Evolutionary conservation across 2,113 vertebrate species (phyloP).

Genomic region (Zosterops pallidus): DNA sequence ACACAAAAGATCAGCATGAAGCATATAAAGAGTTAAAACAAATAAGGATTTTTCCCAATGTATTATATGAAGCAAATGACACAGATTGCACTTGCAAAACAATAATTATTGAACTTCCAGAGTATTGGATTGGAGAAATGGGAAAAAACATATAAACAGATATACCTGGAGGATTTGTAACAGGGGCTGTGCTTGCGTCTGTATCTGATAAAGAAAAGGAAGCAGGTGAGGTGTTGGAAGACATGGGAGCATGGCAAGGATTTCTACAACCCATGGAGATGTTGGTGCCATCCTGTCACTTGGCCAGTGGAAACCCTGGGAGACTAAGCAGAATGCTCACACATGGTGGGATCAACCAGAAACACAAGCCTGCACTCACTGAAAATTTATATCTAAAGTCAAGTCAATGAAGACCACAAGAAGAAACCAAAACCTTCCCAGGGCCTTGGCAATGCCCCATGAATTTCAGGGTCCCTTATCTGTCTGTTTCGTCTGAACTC

Average conservation of each 20-base stretch:
- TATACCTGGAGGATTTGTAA: background rate
- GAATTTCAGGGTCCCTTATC: fast-evolving
- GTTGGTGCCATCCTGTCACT: fast-evolving
- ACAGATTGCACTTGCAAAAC: fast-evolving
- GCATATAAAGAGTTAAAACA: fast-evolving
- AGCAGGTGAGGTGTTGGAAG: fast-evolving
- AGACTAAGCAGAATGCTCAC: fast-evolving
- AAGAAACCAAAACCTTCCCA: background rate
- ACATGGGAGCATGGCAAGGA: fast-evolving
- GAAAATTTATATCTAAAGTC: fast-evolving
- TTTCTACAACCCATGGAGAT: background rate
- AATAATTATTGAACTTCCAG: fast-evolving
- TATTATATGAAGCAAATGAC: fast-evolving
- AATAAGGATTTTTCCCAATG: fast-evolving
- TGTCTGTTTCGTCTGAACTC: too few relatives aligned
- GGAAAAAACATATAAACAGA: fast-evolving
- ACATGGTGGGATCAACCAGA: fast-evolving
- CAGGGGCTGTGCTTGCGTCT: fast-evolving
- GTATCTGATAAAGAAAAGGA: background rate
- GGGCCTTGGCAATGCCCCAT: background rate
- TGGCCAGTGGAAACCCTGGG: fast-evolving
- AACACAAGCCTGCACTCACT: fast-evolving
- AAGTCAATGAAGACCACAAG: fast-evolving
- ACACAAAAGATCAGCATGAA: fast-evolving
- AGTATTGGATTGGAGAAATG: fast-evolving